Evolutionary conservation across 2,113 vertebrate species (phyloP).

Genomic region (Cairina moschata): DNA sequence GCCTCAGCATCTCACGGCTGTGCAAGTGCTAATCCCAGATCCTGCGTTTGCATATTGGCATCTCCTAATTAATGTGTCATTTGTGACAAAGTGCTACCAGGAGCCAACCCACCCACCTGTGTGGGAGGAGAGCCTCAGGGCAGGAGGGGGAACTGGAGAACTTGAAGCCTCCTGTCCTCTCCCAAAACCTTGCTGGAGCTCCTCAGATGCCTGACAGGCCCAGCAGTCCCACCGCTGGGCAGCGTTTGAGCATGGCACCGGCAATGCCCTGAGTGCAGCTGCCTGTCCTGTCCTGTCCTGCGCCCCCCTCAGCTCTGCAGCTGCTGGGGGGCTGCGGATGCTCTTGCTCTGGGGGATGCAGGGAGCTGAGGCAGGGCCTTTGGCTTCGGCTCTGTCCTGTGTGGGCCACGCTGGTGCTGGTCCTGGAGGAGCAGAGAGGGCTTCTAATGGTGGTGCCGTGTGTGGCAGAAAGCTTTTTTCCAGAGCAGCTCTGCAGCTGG

Average conservation of each 20-base stretch:
- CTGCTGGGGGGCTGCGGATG: not conserved
- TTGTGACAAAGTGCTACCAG: not conserved
- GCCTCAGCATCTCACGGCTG: rapidly evolving
- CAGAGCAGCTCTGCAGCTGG: not conserved
- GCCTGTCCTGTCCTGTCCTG: too few relatives aligned
- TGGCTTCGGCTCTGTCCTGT: not conserved
- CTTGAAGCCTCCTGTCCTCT: not conserved
- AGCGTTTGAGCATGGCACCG: rapidly evolving
- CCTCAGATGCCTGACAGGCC: not conserved
- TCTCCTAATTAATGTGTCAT: not conserved
- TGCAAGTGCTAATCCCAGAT: not conserved
- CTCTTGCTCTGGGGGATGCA: rapidly evolving
- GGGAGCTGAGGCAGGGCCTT: not conserved
- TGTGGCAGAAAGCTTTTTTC: not conserved
- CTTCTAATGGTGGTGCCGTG: not conserved
- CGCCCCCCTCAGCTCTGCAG: not conserved
- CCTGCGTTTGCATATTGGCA: not conserved
- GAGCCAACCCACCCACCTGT: not conserved
- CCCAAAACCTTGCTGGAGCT: not conserved
- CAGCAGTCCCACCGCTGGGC: rapidly evolving
- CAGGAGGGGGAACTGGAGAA: not conserved
- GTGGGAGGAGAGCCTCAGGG: not conserved
- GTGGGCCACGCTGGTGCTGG: too few relatives aligned
- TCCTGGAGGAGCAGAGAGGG: not conserved
- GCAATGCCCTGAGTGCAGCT: rapidly evolving